phyloP scores from a whole-genome alignment of 1,140 invertebrate genomes.

The Pachyrhynchus sulphureomaculatus region DNA sequence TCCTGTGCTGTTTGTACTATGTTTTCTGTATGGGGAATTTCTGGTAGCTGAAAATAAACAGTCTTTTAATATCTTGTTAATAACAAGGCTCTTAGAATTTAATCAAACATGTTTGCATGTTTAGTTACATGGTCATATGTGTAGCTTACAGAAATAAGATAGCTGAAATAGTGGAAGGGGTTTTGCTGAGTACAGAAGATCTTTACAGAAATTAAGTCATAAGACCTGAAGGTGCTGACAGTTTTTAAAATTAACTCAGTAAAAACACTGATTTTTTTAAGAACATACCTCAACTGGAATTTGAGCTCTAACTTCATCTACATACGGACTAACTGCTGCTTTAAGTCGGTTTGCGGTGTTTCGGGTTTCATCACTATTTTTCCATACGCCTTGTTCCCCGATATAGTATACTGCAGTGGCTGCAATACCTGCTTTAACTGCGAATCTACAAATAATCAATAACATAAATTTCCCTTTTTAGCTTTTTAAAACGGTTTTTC shows the following conservation, averaged over 20 bases:
- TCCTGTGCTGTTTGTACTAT: constrained; percentile 54
- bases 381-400: constrained; percentile 59
- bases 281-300: constrained; percentile 57
- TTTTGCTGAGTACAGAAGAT: too few species aligned
- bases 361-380: constrained; percentile 55
- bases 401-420: constrained; percentile 57
- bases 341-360: constrained; percentile 54
- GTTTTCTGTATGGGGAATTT: constrained; percentile 53
- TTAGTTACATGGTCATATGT: too few species aligned
- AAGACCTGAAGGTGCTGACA: too few species aligned
- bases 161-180: too few species aligned
- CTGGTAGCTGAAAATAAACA: constrained; percentile 53
- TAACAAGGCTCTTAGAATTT: too few species aligned
- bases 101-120: too few species aligned
- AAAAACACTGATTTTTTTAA: too few species aligned
- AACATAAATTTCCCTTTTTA: too few species aligned
- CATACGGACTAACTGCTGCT: constrained; percentile 55
- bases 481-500: too few species aligned
- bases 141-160: too few species aligned
- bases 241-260: background rate
- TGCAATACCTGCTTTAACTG: constrained; percentile 55
- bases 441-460: constrained; percentile 51
- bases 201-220: too few species aligned
- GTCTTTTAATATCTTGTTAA: background rate
- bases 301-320: constrained; percentile 56